Evolutionary conservation across 2,888 invertebrate species (phyloP).

Genomic region (Willowsia nigromaculata): DNA sequence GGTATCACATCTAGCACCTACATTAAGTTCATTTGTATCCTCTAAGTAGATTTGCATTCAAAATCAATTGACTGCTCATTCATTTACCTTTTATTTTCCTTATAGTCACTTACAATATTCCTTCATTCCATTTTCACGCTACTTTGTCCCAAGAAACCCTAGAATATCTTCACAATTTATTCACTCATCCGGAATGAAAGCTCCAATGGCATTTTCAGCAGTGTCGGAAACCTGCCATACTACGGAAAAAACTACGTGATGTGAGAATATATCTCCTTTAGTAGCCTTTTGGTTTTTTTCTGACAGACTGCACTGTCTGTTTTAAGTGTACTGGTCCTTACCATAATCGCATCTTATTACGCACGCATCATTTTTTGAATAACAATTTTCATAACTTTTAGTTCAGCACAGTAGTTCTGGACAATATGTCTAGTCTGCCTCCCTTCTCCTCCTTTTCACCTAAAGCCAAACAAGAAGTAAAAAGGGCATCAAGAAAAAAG

Average conservation of each 20-base stretch:
- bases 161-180: slow-evolving; percentile 15
- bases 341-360: slow-evolving; percentile 28
- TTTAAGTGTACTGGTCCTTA: background rate
- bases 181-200: slow-evolving; percentile 24
- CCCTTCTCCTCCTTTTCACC: slow-evolving; percentile 52
- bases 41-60: slow-evolving; percentile 24
- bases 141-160: slow-evolving; percentile 1
- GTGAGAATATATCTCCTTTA: background rate
- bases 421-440: slow-evolving; percentile 46
- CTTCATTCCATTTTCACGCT: no score
- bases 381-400: slow-evolving; percentile 63
- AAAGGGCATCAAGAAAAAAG: slow-evolving; percentile 30
- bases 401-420: slow-evolving; percentile 62
- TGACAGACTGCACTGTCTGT: background rate
- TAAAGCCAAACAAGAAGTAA: slow-evolving; percentile 43
- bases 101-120: no score
- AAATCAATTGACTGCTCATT: slow-evolving; percentile 57
- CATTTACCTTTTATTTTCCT: slow-evolving; percentile 13
- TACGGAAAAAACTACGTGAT: background rate
- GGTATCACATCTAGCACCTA: slow-evolving; percentile 12
- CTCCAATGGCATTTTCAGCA: background rate
- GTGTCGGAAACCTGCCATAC: background rate
- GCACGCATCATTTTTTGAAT: slow-evolving; percentile 41
- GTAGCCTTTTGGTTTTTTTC: slow-evolving; percentile 20
- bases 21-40: background rate